These are phyloP conservation scores for Eilema sororculum DNA, from an alignment of 2,888 invertebrate species.

Conservation along the genomic window DNA sequence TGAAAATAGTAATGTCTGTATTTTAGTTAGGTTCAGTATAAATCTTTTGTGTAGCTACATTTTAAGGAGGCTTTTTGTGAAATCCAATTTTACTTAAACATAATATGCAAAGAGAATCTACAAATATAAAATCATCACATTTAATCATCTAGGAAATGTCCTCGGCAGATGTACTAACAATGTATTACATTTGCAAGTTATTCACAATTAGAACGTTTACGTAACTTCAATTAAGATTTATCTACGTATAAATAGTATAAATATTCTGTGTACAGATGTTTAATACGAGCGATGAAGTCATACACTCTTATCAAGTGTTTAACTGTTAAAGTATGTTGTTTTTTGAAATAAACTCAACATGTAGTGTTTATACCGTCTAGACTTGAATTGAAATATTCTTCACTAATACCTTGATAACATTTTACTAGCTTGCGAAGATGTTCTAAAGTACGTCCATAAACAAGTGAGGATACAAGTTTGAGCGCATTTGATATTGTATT, in stretches of 20 bases:
- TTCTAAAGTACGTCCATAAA: not conserved
- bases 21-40: no score
- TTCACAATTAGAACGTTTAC: not conserved
- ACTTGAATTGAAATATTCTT: conserved; percentile 12
- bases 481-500: not conserved
- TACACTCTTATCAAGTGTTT: conserved; percentile 35
- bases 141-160: not conserved
- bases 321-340: conserved; percentile 28
- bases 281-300: conserved; percentile 55
- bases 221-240: conserved; percentile 27
- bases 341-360: conserved; percentile 34
- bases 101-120: not conserved
- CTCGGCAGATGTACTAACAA: not conserved
- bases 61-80: not conserved
- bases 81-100: not conserved
- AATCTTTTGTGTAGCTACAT: not conserved
- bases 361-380: conserved; percentile 28
- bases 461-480: not conserved
- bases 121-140: not conserved
- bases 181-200: not conserved
- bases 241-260: conserved; percentile 32
- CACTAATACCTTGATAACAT: conserved; percentile 15
- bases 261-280: conserved; percentile 34
- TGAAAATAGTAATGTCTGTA: no score
- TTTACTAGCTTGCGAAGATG: not conserved